These are phyloP conservation scores for Mycetomoellerius zeteki DNA, from an alignment of 1,140 invertebrate species.

Conservation along the genomic window DNA sequence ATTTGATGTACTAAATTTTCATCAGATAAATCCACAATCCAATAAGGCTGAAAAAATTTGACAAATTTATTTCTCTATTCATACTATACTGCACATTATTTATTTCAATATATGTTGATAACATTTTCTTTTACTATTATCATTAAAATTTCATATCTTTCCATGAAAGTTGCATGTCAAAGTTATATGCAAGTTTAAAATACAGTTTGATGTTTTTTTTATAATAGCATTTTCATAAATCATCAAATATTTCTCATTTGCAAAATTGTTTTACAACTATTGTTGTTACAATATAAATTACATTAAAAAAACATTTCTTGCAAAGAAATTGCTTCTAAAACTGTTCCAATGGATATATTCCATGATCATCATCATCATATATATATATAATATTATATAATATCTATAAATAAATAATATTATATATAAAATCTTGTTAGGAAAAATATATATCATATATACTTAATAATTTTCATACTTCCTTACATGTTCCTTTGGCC, in stretches of 20 bases:
- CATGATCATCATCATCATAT: too few species aligned
- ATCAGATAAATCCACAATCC: slow-evolving; percentile 91
- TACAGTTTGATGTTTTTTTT: background rate
- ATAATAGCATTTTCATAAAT: background rate
- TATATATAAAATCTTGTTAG: too few species aligned
- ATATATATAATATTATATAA: too few species aligned
- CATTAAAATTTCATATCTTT: background rate
- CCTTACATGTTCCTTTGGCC: slow-evolving; percentile 87
- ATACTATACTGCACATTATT: slow-evolving; percentile 13
- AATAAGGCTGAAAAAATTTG: slow-evolving; percentile 89
- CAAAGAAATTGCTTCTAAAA: background rate
- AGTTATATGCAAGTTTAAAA: background rate
- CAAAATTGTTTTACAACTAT: background rate
- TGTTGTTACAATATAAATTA: slow-evolving; percentile 4
- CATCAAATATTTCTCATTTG: background rate
- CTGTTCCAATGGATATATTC: too few species aligned
- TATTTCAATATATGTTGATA: background rate
- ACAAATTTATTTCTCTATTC: slow-evolving; percentile 3
- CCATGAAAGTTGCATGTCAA: background rate
- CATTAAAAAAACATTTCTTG: background rate
- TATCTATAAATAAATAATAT: too few species aligned
- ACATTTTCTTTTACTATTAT: background rate
- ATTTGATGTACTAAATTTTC: slow-evolving; percentile 89
- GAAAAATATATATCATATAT: background rate
- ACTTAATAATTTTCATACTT: slow-evolving; percentile 54